Base-by-base conservation (phyloP, 1,140 invertebrate genomes). In the Ooceraea biroi region DNA sequence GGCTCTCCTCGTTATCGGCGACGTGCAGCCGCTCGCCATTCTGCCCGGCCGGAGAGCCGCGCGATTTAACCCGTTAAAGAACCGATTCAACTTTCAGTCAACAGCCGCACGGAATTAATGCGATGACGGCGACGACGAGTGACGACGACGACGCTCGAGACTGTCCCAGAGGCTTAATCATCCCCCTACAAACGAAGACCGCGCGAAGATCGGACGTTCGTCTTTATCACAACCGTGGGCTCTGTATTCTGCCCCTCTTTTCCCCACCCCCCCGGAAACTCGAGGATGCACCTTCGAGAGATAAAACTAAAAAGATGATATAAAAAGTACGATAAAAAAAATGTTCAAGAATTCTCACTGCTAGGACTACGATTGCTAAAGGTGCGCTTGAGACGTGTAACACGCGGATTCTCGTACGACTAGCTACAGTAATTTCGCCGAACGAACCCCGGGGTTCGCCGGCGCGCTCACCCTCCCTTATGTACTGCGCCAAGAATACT, bases 401-500 rank as follows among this genome's bases (percentile, higher is more conserved):
- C 25, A 25, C 10, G 44, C 58, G 58, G 48, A 60, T 63, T 27
- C 73, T 41, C 60, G 14, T 36, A 52, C 46, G 74, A 66, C 74
- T 66, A 66, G 60, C 44, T 14, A 8, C 36, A 36, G 19, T n/a
- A n/a, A 7, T 65, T 77, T 52, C 65, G 27, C 36, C 46, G 46
- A 66, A n/a, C 46, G 30, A 41, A 50, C 25, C 41, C 44, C n/a
- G n/a, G n/a, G 41, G 5, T 63, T 41, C 72, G 57, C n/a, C 57
- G 19, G 11, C 11, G n/a, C n/a, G n/a, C n/a, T n/a, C 19, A n/a
- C 10, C 14, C 36, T 12, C 41, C 22, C 27, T 52, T 80, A 69
- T 57, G 76, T 80, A 80, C 76, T 71, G 4, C 36, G 76, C 76
- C 50, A 55, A 71, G 71, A 46, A 80, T 69, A 44, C 48, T 69